Conservation (phyloP, 2,797 vertebrate genomes). For the Acanthurus leucopareius region DNA sequence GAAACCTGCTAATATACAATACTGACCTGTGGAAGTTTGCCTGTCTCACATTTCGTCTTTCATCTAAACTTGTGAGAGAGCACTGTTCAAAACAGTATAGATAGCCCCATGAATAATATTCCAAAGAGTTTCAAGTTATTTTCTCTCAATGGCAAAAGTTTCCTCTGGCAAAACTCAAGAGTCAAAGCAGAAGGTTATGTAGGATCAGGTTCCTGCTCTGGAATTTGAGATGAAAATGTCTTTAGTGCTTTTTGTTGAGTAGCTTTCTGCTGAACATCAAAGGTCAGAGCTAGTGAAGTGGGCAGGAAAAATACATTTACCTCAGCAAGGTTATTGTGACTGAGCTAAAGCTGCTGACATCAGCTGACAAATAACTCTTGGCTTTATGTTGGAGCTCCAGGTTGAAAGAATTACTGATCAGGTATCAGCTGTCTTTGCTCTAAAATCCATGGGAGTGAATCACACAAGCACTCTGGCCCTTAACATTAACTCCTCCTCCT, state of each 20-base stretch:
- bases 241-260: conserved; percentile 12
- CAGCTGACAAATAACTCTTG: conserved; percentile 25
- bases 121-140: conserved; percentile 34
- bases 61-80: conserved; percentile 9
- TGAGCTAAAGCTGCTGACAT: conserved; percentile 25
- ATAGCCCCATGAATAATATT: conserved; percentile 23
- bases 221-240: conserved; percentile 26
- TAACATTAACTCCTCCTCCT: background rate
- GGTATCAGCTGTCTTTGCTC: conserved; percentile 41
- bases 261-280: conserved; percentile 29
- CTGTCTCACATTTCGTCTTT: conserved; percentile 26
- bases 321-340: conserved; percentile 4
- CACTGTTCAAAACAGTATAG: background rate
- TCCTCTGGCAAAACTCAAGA: conserved; percentile 27
- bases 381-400: background rate
- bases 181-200: conserved; percentile 11
- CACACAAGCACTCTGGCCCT: conserved; percentile 2
- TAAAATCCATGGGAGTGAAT: conserved; percentile 23
- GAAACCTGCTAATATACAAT: background rate
- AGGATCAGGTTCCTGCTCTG: conserved; percentile 40
- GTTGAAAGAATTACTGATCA: conserved; percentile 26
- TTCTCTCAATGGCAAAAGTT: background rate
- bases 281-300: conserved; percentile 33
- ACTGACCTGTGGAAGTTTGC: background rate
- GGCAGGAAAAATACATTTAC: conserved; percentile 8